Base-by-base conservation (phyloP, 2,888 invertebrate genomes). In the Neoscelio sp. region DNA sequence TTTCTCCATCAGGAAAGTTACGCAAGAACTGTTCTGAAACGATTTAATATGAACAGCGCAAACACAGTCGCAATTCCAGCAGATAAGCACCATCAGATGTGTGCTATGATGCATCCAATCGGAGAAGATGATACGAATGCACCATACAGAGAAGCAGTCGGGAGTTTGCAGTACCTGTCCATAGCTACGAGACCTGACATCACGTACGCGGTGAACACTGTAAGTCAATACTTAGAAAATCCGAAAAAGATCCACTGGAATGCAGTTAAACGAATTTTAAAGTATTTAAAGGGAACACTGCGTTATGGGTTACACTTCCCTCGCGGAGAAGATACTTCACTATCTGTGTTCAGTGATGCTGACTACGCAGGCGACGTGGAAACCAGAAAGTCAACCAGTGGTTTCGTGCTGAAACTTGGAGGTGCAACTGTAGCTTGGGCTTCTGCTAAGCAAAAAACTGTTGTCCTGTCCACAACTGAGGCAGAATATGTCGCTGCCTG, bases 141-240 rank as follows among this genome's bases (percentile, higher is more conserved):
- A 2, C 78, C 82, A 6, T 79, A 81, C 44, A 52, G 78, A 40
- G 77, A 81, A 46, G 79, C 71, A 0, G 42, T 82, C 0, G 80
- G 80, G 6, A 70, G 71, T 4, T 40, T 81, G 10, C 48, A 73
- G 68, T 80, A 73, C 38, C 33, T 80, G 13, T 58, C 67, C 5
- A 52, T 64, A 2, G 75, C 54, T 2, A 77, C 82, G 5, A 50
- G 80, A 60, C 77, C 79, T 6, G 82, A 82, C 17, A 76, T 82
- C 18, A 44, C 82, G 1, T 80, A 35, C 23, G 75, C 73, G 2
- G 33, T 81, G 0, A 48, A 71, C 23, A 17, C 38, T 5, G 56
- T 68, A 1, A 71, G 71, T 56, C 78, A 70, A 35, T 68, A 56
- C 17, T 33, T 65, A 1, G 79, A 79, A 42, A 30, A 40, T 1